Evolutionary conservation across 2,888 invertebrate genomes (phyloP), one percentile per base, ranked within the genome.

Genomic region (Limnephilus lunatus): DNA sequence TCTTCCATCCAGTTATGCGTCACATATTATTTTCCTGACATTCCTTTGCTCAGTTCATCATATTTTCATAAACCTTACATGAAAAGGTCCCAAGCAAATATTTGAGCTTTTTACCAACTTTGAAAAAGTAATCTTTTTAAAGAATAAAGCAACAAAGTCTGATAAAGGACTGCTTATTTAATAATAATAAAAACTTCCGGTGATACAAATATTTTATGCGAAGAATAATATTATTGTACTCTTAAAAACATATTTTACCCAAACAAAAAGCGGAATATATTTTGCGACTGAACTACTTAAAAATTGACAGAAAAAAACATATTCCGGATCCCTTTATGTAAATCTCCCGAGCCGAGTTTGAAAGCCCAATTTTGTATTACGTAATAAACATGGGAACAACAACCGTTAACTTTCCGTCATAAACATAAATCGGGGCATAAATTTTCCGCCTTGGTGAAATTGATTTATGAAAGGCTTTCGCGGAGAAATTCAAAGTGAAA

Each of bases 381-480:
- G 87, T 87, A 87, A 87, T 87, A 87, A 87, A 87, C 87, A 87
- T 53, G 87, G 87, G 68, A 87, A 87, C 90, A 90, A 90, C 90
- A 90, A 53, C 89, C 81, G 89, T 89, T 81, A 89, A 89, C 48
- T 53, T 83, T 53, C 82, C 90, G 83, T 83, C 90, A 90, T 90
- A 83, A 90, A 83, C 90, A 90, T 90, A 90, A 90, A 90, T 90
- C 90, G 90, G 83, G 83, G 90, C 90, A 90, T 90, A 83, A 90
- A 90, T 90, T 90, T 90, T 90, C 82, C 81, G 81, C 90, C 32
- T 83, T 83, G 44, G 90, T 68, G 89, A 92, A 90, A 92, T 92
- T 92, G 92, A 92, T 92, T 92, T 92, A 92, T 92, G 90, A 88
- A 87, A 85, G 90, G 87, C 81, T 90, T 92, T 90, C 92, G 85